phyloP scores from a whole-genome alignment of 2,797 vertebrate species.

The Muscicapa striata region DNA sequence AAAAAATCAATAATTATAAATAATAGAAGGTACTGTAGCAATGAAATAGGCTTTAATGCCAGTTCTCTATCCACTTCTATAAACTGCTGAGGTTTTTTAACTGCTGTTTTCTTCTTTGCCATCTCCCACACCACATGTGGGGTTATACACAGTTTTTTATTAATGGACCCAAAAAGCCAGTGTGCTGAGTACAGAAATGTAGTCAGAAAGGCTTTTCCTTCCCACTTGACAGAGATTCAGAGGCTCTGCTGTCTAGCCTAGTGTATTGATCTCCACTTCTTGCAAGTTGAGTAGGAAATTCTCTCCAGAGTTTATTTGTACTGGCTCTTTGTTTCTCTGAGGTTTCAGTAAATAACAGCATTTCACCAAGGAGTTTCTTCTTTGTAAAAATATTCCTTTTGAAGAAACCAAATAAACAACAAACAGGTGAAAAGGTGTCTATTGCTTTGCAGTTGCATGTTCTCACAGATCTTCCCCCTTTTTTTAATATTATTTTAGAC shows the following conservation, averaged over 20 bases:
- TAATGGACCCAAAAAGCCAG: neutral
- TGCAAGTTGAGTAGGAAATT: neutral
- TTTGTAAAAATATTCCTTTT: neutral
- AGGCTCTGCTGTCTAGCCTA: neutral
- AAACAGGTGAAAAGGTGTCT: neutral
- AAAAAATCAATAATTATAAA: neutral
- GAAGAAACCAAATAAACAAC: neutral
- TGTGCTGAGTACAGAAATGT: neutral
- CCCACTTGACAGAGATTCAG: neutral
- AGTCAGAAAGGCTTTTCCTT: neutral
- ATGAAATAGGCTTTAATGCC: neutral
- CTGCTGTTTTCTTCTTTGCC: neutral
- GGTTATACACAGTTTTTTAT: neutral
- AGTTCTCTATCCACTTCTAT: neutral
- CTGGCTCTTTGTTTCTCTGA: neutral
- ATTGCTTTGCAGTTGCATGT: neutral
- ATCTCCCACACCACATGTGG: accelerated
- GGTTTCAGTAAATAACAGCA: neutral
- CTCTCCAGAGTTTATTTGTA: neutral
- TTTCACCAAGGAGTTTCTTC: neutral
- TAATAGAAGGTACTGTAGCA: neutral
- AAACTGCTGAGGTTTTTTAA: neutral
- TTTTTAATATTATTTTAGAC: neutral
- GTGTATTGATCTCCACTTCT: neutral
- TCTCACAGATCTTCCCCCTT: neutral